These are phyloP conservation scores for Ischnura elegans DNA, from an alignment of 2,888 invertebrate species.

Conservation along the genomic window DNA sequence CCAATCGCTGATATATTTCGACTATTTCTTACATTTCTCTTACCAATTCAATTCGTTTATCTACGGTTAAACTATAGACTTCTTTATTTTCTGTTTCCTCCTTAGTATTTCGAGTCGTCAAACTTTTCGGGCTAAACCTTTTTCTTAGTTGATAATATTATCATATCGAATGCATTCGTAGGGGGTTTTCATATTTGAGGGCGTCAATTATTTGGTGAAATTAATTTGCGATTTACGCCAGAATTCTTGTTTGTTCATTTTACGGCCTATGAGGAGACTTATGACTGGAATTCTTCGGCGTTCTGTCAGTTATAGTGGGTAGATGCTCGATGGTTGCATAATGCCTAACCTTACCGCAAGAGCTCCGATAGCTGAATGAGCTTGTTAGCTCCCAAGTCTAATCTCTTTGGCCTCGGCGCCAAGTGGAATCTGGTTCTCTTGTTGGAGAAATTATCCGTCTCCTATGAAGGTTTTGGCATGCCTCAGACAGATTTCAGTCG, in stretches of 20 bases:
- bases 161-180: neutral
- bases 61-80: too few relatives aligned
- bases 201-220: too few relatives aligned
- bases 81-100: too few relatives aligned
- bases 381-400: neutral
- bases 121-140: too few relatives aligned
- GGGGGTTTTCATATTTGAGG: too few relatives aligned
- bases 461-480: neutral
- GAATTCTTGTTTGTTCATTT: too few relatives aligned
- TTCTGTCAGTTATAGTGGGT: neutral
- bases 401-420: neutral
- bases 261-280: neutral
- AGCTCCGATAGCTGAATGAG: neutral
- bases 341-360: neutral
- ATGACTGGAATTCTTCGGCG: neutral
- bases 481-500: neutral
- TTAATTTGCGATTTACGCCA: neutral
- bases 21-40: too few relatives aligned
- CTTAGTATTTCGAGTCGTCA: neutral
- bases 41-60: too few relatives aligned
- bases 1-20: too few relatives aligned
- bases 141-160: neutral
- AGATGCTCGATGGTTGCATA: neutral
- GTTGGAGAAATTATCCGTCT: neutral
- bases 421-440: neutral